Conservation (phyloP, 2,888 invertebrate genomes). For the Eurytoma adleriae region DNA sequence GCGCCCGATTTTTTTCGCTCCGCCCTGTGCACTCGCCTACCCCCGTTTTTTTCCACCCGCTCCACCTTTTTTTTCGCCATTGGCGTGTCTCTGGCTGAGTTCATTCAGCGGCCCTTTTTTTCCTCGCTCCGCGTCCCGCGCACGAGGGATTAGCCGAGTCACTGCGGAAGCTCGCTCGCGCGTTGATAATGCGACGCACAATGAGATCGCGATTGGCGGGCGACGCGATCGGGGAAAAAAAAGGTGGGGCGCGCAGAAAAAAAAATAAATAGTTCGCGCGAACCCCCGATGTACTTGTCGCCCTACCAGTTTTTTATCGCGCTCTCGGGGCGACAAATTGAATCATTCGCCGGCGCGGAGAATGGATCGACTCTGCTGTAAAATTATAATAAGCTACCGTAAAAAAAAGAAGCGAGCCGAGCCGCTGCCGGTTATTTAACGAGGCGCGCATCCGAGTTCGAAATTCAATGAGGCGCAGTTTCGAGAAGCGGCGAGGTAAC, state of each 20-base stretch:
- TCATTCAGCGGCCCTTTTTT: constrained; percentile 3
- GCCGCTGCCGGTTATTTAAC: not conserved
- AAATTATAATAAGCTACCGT: constrained; percentile 20
- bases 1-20: constrained; percentile 7
- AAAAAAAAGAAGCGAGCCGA: not conserved
- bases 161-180: constrained; percentile 28
- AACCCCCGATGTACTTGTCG: constrained; percentile 17
- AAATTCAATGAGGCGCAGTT: not conserved
- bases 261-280: constrained; percentile 15
- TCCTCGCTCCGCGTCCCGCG: constrained; percentile 25
- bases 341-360: not conserved
- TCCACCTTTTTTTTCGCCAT: constrained; percentile 37
- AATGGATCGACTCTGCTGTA: constrained; percentile 10
- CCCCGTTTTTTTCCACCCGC: constrained; percentile 50
- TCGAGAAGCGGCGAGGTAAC: not conserved
- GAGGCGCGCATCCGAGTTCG: not conserved
- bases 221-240: constrained; percentile 21
- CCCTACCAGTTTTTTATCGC: constrained; percentile 28
- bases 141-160: constrained; percentile 53
- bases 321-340: not conserved
- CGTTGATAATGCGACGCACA: constrained; percentile 48
- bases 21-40: constrained; percentile 23
- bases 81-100: not conserved
- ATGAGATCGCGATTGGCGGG: constrained; percentile 43
- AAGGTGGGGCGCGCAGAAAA: constrained; percentile 2